Percentiles rank a stretch among this genome's conserved stretches.
Conservation (phyloP, 2,797 vertebrate genomes). For the Spondyliosoma cantharus region DNA sequence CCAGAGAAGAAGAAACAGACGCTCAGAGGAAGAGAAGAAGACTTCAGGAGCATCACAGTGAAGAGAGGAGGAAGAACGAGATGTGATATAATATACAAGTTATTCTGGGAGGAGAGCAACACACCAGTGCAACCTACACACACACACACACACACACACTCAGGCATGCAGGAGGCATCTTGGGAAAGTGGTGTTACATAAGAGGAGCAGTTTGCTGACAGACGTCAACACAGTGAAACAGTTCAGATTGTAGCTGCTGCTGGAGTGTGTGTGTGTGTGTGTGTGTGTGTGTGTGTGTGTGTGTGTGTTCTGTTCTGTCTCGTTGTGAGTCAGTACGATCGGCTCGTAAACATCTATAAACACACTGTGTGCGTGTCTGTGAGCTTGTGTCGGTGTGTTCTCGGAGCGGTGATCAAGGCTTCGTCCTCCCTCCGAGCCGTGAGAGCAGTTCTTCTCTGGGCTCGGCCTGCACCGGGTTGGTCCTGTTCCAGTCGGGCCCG, state of each 20-base stretch:
- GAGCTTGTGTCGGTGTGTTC: background rate
- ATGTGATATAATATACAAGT: constrained; percentile 12
- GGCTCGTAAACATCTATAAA: background rate
- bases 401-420: background rate
- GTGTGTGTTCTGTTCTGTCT: background rate
- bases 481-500: background rate
- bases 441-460: constrained; percentile 23
- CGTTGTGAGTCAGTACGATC: constrained; percentile 20
- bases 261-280: background rate
- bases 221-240: constrained; percentile 11
- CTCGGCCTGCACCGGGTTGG: background rate
- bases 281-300: no score
- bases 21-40: no score
- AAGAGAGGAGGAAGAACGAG: constrained; percentile 12
- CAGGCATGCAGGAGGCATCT: constrained; percentile 27
- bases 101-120: constrained; percentile 27
- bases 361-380: constrained; percentile 16
- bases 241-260: constrained; percentile 5
- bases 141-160: background rate
- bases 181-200: constrained; percentile 35
- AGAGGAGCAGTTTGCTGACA: constrained; percentile 20
- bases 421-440: no score
- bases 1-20: no score
- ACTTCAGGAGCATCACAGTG: background rate
- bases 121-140: constrained; percentile 15